A percentile compares a stretch with the other conserved stretches of the same genome.
Conservation (phyloP, 2,113 vertebrate species). For the Phycodurus eques region DNA sequence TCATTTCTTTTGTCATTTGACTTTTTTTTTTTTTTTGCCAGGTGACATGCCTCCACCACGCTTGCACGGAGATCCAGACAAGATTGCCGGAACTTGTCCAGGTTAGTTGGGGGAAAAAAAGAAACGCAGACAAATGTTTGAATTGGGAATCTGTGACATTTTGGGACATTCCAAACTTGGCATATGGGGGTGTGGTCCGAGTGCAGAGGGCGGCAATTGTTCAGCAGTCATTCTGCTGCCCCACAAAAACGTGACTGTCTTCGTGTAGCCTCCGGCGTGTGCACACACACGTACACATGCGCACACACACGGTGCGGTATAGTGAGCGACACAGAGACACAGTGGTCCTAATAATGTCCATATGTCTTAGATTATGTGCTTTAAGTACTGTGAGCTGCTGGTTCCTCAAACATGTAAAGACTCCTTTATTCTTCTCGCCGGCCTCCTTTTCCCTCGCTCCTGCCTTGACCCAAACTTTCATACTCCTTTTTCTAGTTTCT, state of each 20-base stretch:
- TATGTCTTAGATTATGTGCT: constrained; percentile 71
- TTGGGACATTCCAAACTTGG: constrained; percentile 33
- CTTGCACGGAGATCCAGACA: not conserved
- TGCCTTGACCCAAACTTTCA: constrained; percentile 23
- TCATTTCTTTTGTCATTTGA: not conserved
- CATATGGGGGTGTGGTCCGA: not conserved
- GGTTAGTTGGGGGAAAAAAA: constrained; percentile 35
- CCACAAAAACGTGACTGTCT: constrained; percentile 66
- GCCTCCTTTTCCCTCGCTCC: constrained; percentile 14
- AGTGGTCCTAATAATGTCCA: constrained; percentile 65
- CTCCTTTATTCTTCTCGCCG: constrained; percentile 59
- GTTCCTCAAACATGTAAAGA: constrained; percentile 70
- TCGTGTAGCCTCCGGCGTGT: constrained; percentile 48
- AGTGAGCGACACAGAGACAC: constrained; percentile 21
- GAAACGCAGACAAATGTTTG: constrained; percentile 21
- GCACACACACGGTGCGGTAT: constrained; percentile 5
- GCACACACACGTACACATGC: constrained; percentile 8
- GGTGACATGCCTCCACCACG: not conserved
- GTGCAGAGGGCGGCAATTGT: constrained; percentile 17
- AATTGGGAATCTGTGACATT: constrained; percentile 28
- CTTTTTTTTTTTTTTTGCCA: not conserved
- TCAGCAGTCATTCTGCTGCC: constrained; percentile 46
- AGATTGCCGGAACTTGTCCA: constrained; percentile 16
- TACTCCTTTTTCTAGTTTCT: not conserved
- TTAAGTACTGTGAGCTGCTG: constrained; percentile 69